A percentile compares a stretch with the other conserved stretches of the same genome.
Conservation (phyloP, 2,888 invertebrate genomes). For the Agrochola macilenta region DNA sequence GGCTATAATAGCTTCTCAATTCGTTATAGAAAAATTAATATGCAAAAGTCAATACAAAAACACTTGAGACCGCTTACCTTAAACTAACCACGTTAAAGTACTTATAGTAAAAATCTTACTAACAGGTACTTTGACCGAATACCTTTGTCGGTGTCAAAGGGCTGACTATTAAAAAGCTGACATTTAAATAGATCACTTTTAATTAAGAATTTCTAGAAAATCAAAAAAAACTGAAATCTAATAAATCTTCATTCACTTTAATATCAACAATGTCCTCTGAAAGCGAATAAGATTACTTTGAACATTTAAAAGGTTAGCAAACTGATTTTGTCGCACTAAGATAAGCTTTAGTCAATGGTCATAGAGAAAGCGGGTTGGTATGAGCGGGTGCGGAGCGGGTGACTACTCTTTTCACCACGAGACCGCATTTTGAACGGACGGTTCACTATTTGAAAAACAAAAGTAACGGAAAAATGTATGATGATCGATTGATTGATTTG, state of each 20-base stretch:
- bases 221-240: conserved; percentile 25
- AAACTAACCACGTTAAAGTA: neutral
- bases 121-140: conserved; percentile 10
- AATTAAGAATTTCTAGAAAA: conserved; percentile 53
- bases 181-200: conserved; percentile 45
- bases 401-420: neutral
- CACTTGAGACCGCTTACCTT: no score
- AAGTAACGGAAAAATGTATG: no score
- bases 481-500: neutral
- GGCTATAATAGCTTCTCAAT: neutral
- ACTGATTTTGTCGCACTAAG: conserved; percentile 34
- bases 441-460: neutral
- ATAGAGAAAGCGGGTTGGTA: conserved; percentile 8
- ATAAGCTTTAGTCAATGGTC: neutral
- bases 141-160: conserved; percentile 27
- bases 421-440: neutral
- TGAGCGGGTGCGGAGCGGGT: neutral
- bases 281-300: conserved; percentile 52
- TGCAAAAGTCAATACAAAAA: neutral
- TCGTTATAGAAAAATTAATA: neutral
- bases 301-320: conserved; percentile 54
- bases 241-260: conserved; percentile 54
- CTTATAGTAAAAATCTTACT: neutral
- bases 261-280: conserved; percentile 34
- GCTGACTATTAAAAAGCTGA: conserved; percentile 23